Conservation (phyloP, 2,113 vertebrate genomes). For the Gorilla gorilla region DNA sequence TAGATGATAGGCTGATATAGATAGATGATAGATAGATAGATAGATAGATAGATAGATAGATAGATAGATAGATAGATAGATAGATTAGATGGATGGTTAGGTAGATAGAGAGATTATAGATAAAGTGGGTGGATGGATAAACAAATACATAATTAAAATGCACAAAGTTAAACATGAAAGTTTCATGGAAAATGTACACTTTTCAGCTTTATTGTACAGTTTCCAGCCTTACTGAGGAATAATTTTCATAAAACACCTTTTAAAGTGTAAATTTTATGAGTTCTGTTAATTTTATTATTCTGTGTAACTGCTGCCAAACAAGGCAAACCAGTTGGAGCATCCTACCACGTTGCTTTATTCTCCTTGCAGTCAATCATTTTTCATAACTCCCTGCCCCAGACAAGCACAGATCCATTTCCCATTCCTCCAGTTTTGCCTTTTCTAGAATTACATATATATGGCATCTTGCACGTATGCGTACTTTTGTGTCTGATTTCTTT, state of each 20-base stretch:
- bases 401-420: background rate
- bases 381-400: background rate
- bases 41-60: too few relatives aligned
- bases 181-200: background rate
- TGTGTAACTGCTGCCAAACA: too few relatives aligned
- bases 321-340: background rate
- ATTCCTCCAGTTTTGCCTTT: background rate
- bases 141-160: background rate
- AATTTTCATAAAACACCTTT: background rate
- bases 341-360: rapidly evolving
- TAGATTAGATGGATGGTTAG: too few relatives aligned
- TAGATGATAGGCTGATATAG: too few relatives aligned
- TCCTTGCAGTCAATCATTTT: background rate
- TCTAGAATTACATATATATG: background rate
- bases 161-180: background rate
- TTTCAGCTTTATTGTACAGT: too few relatives aligned
- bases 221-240: rapidly evolving
- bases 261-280: rapidly evolving
- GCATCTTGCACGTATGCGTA: rapidly evolving
- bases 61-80: too few relatives aligned
- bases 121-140: too few relatives aligned
- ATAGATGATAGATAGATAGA: too few relatives aligned
- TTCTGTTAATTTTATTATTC: background rate
- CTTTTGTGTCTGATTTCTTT: background rate
- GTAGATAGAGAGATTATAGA: too few relatives aligned